Evolutionary conservation across 1,140 invertebrate species (phyloP).

Genomic region (Brachionus rotundiformis): DNA sequence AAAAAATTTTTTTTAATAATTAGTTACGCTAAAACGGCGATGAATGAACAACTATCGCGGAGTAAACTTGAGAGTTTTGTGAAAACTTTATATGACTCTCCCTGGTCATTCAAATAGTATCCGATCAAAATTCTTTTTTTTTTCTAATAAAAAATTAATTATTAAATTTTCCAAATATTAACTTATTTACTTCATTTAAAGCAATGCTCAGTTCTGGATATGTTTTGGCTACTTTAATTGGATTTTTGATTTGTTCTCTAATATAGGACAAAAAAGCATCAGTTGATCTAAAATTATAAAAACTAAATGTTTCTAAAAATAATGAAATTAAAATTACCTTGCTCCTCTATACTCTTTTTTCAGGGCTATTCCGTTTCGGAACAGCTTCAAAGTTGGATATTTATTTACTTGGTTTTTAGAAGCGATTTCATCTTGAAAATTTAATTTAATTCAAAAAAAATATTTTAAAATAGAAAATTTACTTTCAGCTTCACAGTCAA

Average conservation of each 20-base stretch:
- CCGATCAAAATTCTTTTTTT: conserved; percentile 82
- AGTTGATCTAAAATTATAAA: conserved; percentile 66
- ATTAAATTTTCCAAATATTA: conserved; percentile 11
- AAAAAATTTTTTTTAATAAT: conserved; percentile 23
- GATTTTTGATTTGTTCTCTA: conserved; percentile 82
- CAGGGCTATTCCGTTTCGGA: conserved; percentile 85
- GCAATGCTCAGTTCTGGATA: conserved; percentile 73
- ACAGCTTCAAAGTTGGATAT: conserved; percentile 95
- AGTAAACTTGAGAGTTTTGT: conserved; percentile 66
- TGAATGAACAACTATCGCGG: conserved; percentile 93
- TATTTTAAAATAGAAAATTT: background rate
- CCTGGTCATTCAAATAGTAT: conserved; percentile 82
- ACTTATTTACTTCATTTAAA: conserved; percentile 70
- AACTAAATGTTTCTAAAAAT: conserved; percentile 50
- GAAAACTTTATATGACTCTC: conserved; percentile 69
- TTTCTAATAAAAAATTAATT: conserved; percentile 64
- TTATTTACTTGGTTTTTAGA: conserved; percentile 66
- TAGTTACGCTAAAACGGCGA: conserved; percentile 84
- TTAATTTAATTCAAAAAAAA: background rate
- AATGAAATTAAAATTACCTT: conserved; percentile 52
- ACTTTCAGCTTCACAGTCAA: conserved; percentile 52
- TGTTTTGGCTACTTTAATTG: conserved; percentile 76
- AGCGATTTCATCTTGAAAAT: conserved; percentile 7
- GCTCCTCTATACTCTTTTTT: conserved; percentile 91
- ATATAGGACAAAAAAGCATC: conserved; percentile 86